Conservation (phyloP, 2,797 vertebrate genomes). For the Hapalemur alaotrensis region DNA sequence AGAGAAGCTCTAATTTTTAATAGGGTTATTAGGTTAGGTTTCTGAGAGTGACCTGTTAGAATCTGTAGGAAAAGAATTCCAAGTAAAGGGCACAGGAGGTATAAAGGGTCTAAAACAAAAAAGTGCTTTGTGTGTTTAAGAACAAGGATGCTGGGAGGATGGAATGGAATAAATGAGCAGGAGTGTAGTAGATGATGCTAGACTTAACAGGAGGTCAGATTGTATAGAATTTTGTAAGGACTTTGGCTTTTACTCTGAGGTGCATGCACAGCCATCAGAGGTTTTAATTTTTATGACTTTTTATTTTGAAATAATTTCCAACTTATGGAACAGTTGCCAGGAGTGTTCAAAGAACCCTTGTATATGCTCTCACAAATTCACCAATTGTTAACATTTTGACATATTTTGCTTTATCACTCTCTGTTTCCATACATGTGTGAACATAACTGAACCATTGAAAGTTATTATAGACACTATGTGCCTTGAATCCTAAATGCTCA, state of each 20-base stretch:
- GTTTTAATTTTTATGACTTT: slow-evolving; percentile 23
- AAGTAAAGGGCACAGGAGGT: not conserved
- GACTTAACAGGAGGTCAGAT: not conserved
- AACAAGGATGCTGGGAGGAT: not conserved
- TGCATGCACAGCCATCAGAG: not conserved
- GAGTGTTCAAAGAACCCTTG: not conserved
- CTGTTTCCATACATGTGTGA: not conserved
- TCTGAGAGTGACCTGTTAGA: slow-evolving; percentile 3
- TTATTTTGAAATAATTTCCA: slow-evolving; percentile 16
- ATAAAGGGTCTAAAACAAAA: not conserved
- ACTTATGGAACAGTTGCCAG: not conserved
- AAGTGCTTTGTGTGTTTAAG: not conserved
- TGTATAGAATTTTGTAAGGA: not conserved
- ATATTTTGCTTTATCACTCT: not conserved
- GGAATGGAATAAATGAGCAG: not conserved
- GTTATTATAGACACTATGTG: not conserved
- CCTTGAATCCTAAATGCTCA: not conserved
- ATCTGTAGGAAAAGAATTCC: not conserved
- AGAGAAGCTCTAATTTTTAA: not conserved
- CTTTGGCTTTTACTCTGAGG: not conserved
- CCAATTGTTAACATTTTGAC: not conserved
- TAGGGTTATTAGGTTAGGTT: not conserved
- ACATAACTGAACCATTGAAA: not conserved
- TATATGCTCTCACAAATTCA: not conserved
- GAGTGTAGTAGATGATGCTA: not conserved